phyloP scores from a whole-genome alignment of 2,888 invertebrate species.

The Drosophila emarginata region DNA sequence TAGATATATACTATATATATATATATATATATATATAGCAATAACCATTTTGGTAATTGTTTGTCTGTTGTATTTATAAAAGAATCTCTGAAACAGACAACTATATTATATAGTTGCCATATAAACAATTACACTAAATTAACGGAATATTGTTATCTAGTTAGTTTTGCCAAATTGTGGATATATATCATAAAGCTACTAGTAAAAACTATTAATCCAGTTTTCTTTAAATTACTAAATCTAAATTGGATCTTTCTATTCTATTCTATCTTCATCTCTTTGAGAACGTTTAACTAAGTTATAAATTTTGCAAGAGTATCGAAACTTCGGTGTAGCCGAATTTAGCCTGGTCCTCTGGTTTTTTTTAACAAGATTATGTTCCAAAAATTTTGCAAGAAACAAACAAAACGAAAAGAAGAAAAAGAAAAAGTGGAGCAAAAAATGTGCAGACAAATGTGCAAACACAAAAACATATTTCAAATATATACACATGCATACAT shows the following conservation, averaged over 20 bases:
- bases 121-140: not conserved
- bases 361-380: not conserved
- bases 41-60: not conserved
- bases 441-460: conserved; percentile 41
- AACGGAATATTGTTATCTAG: not conserved
- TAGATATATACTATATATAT: too few relatives aligned
- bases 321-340: conserved; percentile 22
- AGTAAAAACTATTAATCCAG: too few relatives aligned
- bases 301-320: not conserved
- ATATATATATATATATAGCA: not conserved
- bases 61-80: too few relatives aligned
- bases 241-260: not conserved
- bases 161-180: not conserved
- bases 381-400: not conserved
- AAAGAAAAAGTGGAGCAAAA: not conserved
- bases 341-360: not conserved
- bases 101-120: too few relatives aligned
- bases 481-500: conserved; percentile 13
- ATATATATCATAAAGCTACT: not conserved
- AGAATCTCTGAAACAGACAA: too few relatives aligned
- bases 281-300: not conserved
- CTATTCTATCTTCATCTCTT: too few relatives aligned
- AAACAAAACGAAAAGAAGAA: too few relatives aligned
- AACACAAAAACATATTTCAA: conserved; percentile 43
- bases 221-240: not conserved